Evolutionary conservation across 2,113 vertebrate genomes (phyloP).

Genomic region (Serinus canaria): DNA sequence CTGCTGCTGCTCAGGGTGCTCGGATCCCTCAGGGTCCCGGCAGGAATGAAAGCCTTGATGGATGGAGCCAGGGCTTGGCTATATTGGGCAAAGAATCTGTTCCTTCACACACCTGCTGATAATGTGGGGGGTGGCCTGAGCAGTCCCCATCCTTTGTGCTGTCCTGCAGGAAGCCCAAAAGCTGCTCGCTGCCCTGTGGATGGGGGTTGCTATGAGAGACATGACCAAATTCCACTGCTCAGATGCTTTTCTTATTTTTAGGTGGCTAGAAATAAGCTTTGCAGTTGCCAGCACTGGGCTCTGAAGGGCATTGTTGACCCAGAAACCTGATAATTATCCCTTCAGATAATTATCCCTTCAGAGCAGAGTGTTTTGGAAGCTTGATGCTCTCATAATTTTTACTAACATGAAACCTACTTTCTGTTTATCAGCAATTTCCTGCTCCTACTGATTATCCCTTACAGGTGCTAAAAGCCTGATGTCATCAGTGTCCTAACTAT

Average conservation of each 20-base stretch:
- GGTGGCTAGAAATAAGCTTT: conserved; percentile 29
- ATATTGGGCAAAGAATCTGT: conserved; percentile 17
- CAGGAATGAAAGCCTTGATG: background rate
- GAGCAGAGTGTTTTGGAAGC: background rate
- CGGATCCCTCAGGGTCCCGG: rapidly evolving
- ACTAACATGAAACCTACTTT: background rate
- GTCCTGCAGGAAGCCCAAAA: background rate
- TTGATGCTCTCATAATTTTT: background rate
- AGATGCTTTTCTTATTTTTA: conserved; percentile 33
- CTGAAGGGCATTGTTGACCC: background rate
- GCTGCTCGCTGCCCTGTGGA: background rate
- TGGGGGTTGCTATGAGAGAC: background rate
- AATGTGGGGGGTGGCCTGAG: background rate
- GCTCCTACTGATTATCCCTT: background rate
- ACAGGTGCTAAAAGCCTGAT: background rate
- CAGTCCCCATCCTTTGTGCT: background rate
- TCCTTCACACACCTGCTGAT: conserved; percentile 23
- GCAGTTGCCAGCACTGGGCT: background rate
- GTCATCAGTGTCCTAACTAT: background rate
- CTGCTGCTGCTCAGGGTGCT: background rate
- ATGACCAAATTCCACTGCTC: background rate
- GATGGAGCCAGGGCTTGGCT: conserved; percentile 37
- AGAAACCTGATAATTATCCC: background rate
- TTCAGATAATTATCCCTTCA: background rate
- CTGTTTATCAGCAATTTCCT: background rate